Evolutionary conservation across 2,113 vertebrate species (phyloP), one percentile per base, ranked within the genome.

Genomic region (Ibidorhyncha struthersii): DNA sequence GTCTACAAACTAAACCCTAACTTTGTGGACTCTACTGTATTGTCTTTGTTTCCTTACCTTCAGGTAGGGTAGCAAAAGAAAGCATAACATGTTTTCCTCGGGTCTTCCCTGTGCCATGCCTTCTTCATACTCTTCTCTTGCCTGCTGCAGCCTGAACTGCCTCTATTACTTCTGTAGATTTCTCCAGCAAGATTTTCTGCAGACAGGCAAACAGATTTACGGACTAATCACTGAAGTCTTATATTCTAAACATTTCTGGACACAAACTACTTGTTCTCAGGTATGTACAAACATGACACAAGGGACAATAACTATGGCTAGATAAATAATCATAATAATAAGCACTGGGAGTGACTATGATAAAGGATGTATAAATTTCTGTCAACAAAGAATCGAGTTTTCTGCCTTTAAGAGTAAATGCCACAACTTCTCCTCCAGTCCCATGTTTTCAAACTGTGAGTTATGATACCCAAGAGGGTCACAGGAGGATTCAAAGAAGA

Each of bases 291-390:
- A 80, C 17, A 77, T 66, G 50, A 58, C 67, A 77, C 14, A 66
- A 43, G n/a, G 10, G 53, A 59, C 3, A 3, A 49, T 49, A 74
- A 55, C 13, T 73, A 71, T 12, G 55, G 20, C 34, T 71, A 61
- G 45, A 82, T 89, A 89, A 95, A 86, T 74, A 66, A 77, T 55
- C 21, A 59, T 86, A 80, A 70, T 81, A 90, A 81, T 45, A 95
- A 95, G 10, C 32, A 73, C 8, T 30, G 32, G 25, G 32, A 90
- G 12, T 71, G 38, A 50, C n/a, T 86, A 21, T 43, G 23, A 52
- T 78, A 78, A 91, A 67, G 29, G 5, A 81, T 83, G 22, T 34
- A 69, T 61, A 59, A 19, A 86, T 79, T 95, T 94, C 20, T 56
- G 30, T 55, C 65, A 55, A 30, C 8, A 21, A 86, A 56, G 76